These are phyloP conservation scores for Dipodomys spectabilis DNA, from an alignment of 2,113 vertebrate species.

Conservation along the genomic window DNA sequence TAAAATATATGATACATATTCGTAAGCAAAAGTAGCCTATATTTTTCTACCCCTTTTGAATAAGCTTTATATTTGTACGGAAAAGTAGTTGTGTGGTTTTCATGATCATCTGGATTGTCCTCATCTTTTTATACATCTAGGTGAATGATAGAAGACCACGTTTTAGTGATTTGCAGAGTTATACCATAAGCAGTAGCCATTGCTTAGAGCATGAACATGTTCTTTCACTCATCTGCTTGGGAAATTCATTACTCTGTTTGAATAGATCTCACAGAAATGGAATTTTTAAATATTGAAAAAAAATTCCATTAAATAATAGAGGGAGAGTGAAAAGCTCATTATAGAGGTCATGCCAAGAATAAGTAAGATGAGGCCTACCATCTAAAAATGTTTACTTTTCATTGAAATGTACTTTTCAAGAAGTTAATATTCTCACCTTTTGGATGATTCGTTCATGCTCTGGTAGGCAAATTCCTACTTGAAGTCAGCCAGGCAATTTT, in stretches of 20 bases:
- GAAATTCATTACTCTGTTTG: conserved; percentile 50
- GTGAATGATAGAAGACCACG: conserved; percentile 26
- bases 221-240: conserved; percentile 52
- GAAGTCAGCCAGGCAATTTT: not conserved
- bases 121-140: conserved; percentile 33
- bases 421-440: conserved; percentile 38
- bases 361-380: conserved; percentile 30
- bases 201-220: not conserved
- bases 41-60: not conserved
- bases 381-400: conserved; percentile 53
- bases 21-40: not conserved
- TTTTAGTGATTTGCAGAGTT: conserved; percentile 2
- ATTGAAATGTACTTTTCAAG: conserved; percentile 40
- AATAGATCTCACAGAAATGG: conserved; percentile 62
- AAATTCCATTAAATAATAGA: conserved; percentile 55
- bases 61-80: not conserved
- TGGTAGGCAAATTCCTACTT: not conserved
- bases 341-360: conserved; percentile 40
- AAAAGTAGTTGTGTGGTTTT: not conserved
- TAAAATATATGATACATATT: not conserved
- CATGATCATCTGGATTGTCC: not conserved
- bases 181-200: conserved; percentile 30
- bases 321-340: conserved; percentile 36
- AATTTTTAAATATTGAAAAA: conserved; percentile 69
- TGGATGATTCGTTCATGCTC: not conserved